Base-by-base conservation (phyloP, 2,797 vertebrate genomes). In the Danio albolineatus region DNA sequence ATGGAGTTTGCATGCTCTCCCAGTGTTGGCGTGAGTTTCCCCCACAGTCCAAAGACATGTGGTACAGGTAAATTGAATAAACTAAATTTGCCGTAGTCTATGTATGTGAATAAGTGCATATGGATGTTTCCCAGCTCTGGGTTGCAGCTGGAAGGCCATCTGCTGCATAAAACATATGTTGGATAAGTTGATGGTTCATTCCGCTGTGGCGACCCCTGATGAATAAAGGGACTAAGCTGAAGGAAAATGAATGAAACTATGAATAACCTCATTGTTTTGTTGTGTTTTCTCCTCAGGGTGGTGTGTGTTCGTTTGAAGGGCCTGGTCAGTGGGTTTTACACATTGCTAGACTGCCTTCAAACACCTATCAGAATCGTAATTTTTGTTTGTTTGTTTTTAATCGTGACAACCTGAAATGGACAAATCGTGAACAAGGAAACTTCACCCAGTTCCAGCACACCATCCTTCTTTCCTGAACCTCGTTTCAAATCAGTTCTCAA, bases 401-500 rank as follows among this genome's bases (percentile, higher is more conserved):
- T 75, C 3, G n/a, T 54, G 56, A 72, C 64, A 48, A 38, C 14
- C 9, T 2, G 48, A 77, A 49, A 83, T 41, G 64, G 19, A 82
- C 74, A 36, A 82, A 64, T 72, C 1, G 57, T 76, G 77, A 19
- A 73, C 54, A 57, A 73, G 59, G 19, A 62, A 48, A 81, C 77
- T 77, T 86, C 82, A 83, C 80, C 67, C 78, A 90, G 87, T 88
- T 85, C 71, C 78, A 83, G 85, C 79, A 86, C 80, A 64, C 86
- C 86, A 81, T 84, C 78, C 73, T 75, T 85, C 69, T 81, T 48
- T 73, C 84, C 72, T 85, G 79, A 85, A 78, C 70, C 54, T 84
- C 78, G 82, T 89, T 70, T 88, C 80, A 76, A 85, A 87, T 78
- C 69, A 82, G 84, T 88, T 86, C 73, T 76, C 60, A 43, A 79